Evolutionary conservation across 1,140 invertebrate species (phyloP), one percentile per base, ranked within the genome.

Genomic region (Drosophila guanche): DNA sequence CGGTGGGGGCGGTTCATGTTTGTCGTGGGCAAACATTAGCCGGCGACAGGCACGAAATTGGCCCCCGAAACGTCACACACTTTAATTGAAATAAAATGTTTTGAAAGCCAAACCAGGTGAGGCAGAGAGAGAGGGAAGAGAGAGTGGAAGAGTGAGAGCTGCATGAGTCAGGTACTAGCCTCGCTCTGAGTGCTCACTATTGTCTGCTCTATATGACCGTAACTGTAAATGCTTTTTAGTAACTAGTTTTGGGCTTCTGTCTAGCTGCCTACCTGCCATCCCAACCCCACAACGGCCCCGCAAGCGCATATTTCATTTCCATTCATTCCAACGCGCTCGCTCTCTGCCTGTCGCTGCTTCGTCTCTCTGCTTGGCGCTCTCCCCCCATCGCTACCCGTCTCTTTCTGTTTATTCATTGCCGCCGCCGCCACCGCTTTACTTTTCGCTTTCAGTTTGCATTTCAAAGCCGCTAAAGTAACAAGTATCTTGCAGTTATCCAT

Each of bases 391-490:
- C 46, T 29, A 29, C 41, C 14, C 41, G 1, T 16, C 29, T 51
- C 25, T 6, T 22, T 22, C n/a, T 41, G 71, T 69, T 83, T 84
- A 72, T 89, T 89, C 84, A 84, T 67, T 76, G 84, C 75, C 48
- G 70, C 52, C 70, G 27, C 5, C 33, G 16, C 16, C n/a, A 10
- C 33, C 33, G 75, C 79, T 79, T 75, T 77, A 86, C 54, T 63
- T 85, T 60, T 63, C 78, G 83, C 59, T 83, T 89, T 89, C 75
- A 88, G 84, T 88, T 88, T 83, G 79, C 67, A 79, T 88, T 88
- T 79, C 83, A 88, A 89, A 89, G 83, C 84, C 79, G 67, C 71
- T 81, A 88, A 79, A 83, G 83, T 83, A 88, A 89, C 83, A 89
- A 88, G 83, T 88, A 79, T 89, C 84, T 88, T 83, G 83, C 71